These are phyloP conservation scores for Halichondria panicea DNA, from an alignment of 37 sponge, comb jelly and placozoan species.

Conservation along the genomic window DNA sequence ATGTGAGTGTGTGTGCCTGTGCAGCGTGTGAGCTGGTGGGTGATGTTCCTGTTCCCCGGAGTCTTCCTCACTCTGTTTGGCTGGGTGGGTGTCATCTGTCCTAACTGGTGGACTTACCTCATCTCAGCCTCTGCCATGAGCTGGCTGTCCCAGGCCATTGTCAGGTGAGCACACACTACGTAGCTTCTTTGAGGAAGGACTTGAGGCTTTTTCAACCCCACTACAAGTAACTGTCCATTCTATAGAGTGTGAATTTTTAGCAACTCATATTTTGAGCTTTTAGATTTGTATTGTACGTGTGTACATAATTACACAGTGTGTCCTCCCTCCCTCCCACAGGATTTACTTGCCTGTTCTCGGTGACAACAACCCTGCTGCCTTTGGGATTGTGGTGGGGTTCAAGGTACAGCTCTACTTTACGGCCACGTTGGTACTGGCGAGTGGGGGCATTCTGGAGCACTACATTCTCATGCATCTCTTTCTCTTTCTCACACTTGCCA, in stretches of 20 bases:
- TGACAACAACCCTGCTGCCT: conserved; percentile 62
- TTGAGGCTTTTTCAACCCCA: too few species aligned
- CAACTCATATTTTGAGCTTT: too few species aligned
- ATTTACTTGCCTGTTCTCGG: conserved; percentile 50
- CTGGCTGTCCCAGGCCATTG: conserved; percentile 10
- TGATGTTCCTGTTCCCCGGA: conserved; percentile 59
- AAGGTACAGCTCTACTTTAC: conserved; percentile 73
- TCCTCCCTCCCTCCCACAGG: conserved; percentile 21
- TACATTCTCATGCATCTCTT: conserved; percentile 15
- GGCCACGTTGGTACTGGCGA: conserved; percentile 18
- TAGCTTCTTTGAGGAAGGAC: too few species aligned
- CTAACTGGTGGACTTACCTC: conserved; percentile 68
- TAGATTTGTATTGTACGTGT: background rate
- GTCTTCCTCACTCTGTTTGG: conserved; percentile 35
- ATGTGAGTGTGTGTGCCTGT: background rate
- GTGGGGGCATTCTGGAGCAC: conserved; percentile 38
- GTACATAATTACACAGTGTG: background rate
- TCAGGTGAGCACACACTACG: conserved; percentile 23
- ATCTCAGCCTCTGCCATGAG: conserved; percentile 10
- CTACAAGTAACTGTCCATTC: too few species aligned
- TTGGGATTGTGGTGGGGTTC: conserved; percentile 77
- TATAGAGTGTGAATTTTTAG: too few species aligned
- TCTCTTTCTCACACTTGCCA: conserved; percentile 6
- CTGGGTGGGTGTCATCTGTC: conserved; percentile 33
- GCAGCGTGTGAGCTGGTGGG: conserved; percentile 73